Evolutionary conservation across 2,113 vertebrate genomes (phyloP).

Genomic region (Dromiciops gliroides): DNA sequence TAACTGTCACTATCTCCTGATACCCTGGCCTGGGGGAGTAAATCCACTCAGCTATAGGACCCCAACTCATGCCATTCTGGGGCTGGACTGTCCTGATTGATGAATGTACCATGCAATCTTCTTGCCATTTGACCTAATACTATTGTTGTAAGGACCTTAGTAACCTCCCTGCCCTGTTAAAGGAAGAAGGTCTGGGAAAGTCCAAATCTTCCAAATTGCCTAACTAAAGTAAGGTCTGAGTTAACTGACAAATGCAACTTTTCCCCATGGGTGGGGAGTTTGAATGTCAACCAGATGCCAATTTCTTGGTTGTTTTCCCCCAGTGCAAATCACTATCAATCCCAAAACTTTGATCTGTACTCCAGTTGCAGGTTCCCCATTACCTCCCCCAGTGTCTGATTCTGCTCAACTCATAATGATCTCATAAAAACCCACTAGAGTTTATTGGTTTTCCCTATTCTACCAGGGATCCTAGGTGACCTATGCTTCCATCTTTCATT

Average conservation of each 20-base stretch:
- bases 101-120: neutral
- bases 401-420: neutral
- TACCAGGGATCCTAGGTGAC: neutral
- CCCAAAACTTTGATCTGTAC: neutral
- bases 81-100: neutral
- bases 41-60: neutral
- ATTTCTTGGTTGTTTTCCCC: neutral
- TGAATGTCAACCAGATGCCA: neutral
- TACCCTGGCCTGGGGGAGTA: neutral
- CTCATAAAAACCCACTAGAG: neutral
- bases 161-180: neutral
- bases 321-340: neutral
- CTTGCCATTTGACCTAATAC: neutral
- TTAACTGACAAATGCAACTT: neutral
- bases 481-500: neutral
- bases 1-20: neutral
- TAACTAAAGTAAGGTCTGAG: neutral
- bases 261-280: neutral
- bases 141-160: neutral
- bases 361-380: neutral
- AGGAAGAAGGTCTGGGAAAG: neutral
- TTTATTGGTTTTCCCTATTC: neutral
- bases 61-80: neutral
- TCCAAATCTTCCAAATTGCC: neutral
- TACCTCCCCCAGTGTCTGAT: neutral